These are phyloP conservation scores for Triops longicaudatus DNA, from an alignment of 1,140 invertebrate genomes.

Conservation along the genomic window DNA sequence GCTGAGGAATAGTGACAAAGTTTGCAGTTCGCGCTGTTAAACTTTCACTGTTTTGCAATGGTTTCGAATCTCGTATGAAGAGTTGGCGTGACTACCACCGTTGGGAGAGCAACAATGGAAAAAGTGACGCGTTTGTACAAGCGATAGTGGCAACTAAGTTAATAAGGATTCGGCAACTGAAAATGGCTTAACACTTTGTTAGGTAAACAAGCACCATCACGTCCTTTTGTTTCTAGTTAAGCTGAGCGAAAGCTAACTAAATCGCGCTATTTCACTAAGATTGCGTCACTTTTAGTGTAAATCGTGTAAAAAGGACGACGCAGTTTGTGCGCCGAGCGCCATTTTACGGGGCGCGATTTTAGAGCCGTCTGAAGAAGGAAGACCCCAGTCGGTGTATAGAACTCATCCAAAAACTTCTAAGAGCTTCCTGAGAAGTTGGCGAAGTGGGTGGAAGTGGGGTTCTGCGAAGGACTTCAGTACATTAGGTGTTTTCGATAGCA, in stretches of 20 bases:
- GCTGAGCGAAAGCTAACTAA: constrained; percentile 3
- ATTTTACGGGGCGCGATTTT: not conserved
- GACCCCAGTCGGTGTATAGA: not conserved
- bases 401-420: not conserved
- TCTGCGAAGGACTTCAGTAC: not conserved
- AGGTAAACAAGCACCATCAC: constrained; percentile 20
- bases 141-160: not conserved
- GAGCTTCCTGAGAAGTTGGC: not conserved
- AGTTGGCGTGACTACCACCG: no score
- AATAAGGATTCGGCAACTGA: not conserved
- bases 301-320: constrained; percentile 4
- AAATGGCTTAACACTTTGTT: constrained; percentile 19
- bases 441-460: not conserved
- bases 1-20: not conserved
- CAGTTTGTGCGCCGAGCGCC: not conserved
- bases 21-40: not conserved
- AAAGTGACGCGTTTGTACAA: not conserved
- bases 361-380: not conserved
- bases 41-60: not conserved
- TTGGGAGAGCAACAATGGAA: no score
- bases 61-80: not conserved
- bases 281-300: constrained; percentile 1
- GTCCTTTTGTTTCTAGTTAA: constrained; percentile 21
- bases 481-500: not conserved
- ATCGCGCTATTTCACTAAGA: constrained; percentile 13